Base-by-base conservation (phyloP, 2,888 invertebrate genomes). In the Alloscopus bannaensis region DNA sequence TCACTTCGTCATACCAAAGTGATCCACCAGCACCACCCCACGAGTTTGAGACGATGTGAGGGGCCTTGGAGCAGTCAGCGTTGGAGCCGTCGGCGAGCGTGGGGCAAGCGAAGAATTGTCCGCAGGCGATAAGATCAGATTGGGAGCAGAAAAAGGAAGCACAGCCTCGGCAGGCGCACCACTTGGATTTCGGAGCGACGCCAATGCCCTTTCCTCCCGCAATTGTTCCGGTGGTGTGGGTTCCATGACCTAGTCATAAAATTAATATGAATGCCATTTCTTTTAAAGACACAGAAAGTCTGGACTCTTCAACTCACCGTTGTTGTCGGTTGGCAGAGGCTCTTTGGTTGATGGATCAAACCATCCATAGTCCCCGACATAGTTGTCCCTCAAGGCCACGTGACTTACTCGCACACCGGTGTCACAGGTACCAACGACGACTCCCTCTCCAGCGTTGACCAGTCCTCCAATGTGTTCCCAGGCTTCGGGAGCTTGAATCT, bases 101-200 rank as follows among this genome's bases (percentile, higher is more conserved):
- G 8, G 71, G 71, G 20, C 71, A 71, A 13, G 36, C 11, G 16
- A 80, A 47, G 40, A 75, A 80, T 42, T 80, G 22, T 0, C 47
- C 80, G 42, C 80, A 80, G 16, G 31, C 42, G 0, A 75, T 18
- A 8, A 80, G 60, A 24, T 75, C 50, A 1, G 0, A n/a, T 40
- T 80, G 65, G 4, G 40, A n/a, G 28, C 80, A 80, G 8, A 24
- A 18, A 20, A 0, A 1, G 0, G 6, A 18, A 11, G 59, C 47
- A 80, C 59, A 0, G 77, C 66, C 31, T 80, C 82, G 18, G 82
- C 62, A 22, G 24, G 22, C 57, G 22, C 65, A n/a, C 57, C 80
- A 80, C n/a, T 40, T 70, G 2, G 76, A 66, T 3, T 31, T 29
- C 0, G 81, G 79, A 13, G 79, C 71, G 3, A 79, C 66, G 4